phyloP scores from a whole-genome alignment of 2,113 vertebrate species.

The Panurus biarmicus region DNA sequence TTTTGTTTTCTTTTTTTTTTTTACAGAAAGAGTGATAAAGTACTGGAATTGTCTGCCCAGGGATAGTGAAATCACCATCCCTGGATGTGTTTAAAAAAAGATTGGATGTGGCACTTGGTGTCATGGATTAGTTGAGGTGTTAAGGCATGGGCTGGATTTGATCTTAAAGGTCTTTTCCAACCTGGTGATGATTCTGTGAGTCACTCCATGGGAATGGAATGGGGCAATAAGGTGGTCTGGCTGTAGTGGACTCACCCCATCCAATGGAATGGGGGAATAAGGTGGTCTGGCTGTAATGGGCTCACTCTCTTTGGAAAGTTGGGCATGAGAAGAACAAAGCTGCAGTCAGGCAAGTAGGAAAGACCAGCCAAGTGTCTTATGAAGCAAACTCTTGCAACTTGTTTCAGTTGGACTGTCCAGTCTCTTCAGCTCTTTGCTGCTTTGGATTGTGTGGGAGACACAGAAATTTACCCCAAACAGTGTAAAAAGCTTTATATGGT shows the following conservation, averaged over 20 bases:
- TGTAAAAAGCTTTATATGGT: not conserved
- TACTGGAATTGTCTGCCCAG: accelerated
- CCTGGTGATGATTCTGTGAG: not conserved
- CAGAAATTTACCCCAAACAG: not conserved
- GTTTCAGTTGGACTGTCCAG: not conserved
- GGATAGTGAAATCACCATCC: not conserved
- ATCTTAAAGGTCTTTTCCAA: not conserved
- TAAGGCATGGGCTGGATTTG: not conserved
- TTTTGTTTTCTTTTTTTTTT: not conserved
- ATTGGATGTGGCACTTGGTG: not conserved
- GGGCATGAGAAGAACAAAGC: not conserved
- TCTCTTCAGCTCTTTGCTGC: not conserved
- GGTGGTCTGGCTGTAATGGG: not conserved
- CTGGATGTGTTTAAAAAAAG: not conserved
- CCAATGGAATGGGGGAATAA: not conserved
- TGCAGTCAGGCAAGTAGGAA: not conserved
- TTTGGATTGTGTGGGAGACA: not conserved
- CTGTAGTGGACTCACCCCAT: too few species aligned
- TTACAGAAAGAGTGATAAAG: not conserved
- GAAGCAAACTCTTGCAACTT: not conserved
- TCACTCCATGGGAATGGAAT: not conserved
- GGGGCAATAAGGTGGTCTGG: not conserved
- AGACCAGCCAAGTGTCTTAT: not conserved
- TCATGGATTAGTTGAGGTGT: not conserved
- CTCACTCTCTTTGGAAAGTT: not conserved